These are phyloP conservation scores for Nomada flava DNA, from an alignment of 2,888 invertebrate species.

Conservation along the genomic window DNA sequence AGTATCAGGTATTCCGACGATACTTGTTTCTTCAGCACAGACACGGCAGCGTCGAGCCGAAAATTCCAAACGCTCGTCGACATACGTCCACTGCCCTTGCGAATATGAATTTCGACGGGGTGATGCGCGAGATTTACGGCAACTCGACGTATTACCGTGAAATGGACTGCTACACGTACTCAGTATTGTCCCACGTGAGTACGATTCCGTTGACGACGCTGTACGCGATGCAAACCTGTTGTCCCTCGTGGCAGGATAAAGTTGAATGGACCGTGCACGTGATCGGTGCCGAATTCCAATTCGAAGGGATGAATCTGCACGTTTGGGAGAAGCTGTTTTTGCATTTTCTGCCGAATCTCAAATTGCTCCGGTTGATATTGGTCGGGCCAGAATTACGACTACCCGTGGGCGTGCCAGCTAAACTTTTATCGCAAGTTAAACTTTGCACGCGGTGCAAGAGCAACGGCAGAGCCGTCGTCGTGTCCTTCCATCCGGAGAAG, in stretches of 20 bases:
- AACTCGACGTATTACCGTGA: constrained; percentile 84
- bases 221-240: constrained; percentile 85
- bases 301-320: constrained; percentile 88
- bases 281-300: constrained; percentile 89
- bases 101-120: constrained; percentile 84
- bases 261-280: constrained; percentile 84
- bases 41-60: constrained; percentile 86
- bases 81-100: constrained; percentile 73
- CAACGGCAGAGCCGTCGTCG: constrained; percentile 66
- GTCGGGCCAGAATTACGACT: constrained; percentile 88
- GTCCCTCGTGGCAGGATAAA: constrained; percentile 70
- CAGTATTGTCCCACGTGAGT: constrained; percentile 87
- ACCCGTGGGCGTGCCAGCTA: constrained; percentile 85
- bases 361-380: constrained; percentile 86
- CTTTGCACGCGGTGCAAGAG: constrained; percentile 74
- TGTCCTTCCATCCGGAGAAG: constrained; percentile 74
- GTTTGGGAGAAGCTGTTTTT: constrained; percentile 91
- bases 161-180: constrained; percentile 87
- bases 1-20: constrained; percentile 87
- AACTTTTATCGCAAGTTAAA: constrained; percentile 85
- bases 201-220: constrained; percentile 88
- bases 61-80: constrained; percentile 85
- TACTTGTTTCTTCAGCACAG: constrained; percentile 87
- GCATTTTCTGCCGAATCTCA: constrained; percentile 87
- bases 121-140: constrained; percentile 85